Evolutionary conservation across 2,888 invertebrate genomes (phyloP).

Genomic region (Troglohyphantes excavatus): DNA sequence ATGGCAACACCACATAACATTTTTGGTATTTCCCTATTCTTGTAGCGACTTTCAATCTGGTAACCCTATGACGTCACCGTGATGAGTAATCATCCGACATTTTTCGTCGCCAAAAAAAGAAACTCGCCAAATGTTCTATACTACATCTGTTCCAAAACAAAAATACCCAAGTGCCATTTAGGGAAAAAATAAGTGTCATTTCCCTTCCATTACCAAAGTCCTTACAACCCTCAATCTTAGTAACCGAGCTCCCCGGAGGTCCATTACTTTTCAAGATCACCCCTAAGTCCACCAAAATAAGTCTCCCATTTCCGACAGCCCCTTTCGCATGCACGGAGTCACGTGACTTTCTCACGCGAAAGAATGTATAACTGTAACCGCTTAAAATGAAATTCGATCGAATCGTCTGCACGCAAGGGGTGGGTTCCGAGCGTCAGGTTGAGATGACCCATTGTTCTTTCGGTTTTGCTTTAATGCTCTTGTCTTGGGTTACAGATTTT

Average conservation of each 20-base stretch:
- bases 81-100: too few species aligned
- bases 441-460: not conserved
- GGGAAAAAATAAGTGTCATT: too few species aligned
- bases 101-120: too few species aligned
- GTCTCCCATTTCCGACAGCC: not conserved
- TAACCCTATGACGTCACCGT: too few species aligned
- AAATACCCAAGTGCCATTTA: too few species aligned
- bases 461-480: not conserved
- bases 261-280: not conserved
- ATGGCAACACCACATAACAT: too few species aligned
- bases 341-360: slow-evolving; percentile 4
- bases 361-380: not conserved
- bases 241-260: not conserved
- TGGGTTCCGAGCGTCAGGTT: not conserved
- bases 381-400: slow-evolving; percentile 7
- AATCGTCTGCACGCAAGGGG: slow-evolving; percentile 11
- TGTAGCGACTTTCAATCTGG: too few species aligned
- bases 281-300: not conserved
- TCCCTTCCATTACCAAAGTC: too few species aligned
- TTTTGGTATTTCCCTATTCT: too few species aligned
- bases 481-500: not conserved
- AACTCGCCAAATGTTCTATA: too few species aligned
- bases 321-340: not conserved
- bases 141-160: too few species aligned
- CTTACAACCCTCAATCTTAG: not conserved